These are phyloP conservation scores for Onychomys torridus DNA, from an alignment of 2,797 vertebrate genomes.

Conservation along the genomic window DNA sequence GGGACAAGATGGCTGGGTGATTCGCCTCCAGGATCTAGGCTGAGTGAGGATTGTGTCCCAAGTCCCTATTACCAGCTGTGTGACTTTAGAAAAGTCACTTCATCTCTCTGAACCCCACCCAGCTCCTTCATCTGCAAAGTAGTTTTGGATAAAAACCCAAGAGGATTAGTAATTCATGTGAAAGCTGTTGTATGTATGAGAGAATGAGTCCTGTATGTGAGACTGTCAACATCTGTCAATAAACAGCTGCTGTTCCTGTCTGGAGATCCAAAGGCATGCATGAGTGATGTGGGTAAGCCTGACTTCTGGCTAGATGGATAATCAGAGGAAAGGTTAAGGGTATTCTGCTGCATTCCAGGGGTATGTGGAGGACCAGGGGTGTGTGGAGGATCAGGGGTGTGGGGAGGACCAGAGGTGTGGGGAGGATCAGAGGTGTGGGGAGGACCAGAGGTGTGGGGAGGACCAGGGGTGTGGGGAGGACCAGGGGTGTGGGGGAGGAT, in stretches of 20 bases:
- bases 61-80: neutral
- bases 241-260: neutral
- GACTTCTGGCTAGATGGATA: neutral
- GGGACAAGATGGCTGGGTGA: rapidly evolving
- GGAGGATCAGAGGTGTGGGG: too few relatives aligned
- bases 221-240: rapidly evolving
- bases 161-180: neutral
- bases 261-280: neutral
- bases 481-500: too few relatives aligned
- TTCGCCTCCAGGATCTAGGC: too few relatives aligned
- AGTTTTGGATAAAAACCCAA: neutral
- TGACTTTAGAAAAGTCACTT: neutral
- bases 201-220: neutral
- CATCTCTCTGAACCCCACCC: constrained; percentile 6
- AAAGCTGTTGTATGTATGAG: neutral
- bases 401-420: too few relatives aligned
- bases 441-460: too few relatives aligned
- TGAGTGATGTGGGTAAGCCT: neutral
- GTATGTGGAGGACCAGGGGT: neutral
- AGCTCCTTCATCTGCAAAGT: neutral
- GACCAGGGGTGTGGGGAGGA: too few relatives aligned
- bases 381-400: neutral
- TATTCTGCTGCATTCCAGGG: neutral
- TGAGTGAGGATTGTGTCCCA: neutral
- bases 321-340: neutral